These are phyloP conservation scores for Manis javanica DNA, from an alignment of 2,797 vertebrate species.

Conservation along the genomic window DNA sequence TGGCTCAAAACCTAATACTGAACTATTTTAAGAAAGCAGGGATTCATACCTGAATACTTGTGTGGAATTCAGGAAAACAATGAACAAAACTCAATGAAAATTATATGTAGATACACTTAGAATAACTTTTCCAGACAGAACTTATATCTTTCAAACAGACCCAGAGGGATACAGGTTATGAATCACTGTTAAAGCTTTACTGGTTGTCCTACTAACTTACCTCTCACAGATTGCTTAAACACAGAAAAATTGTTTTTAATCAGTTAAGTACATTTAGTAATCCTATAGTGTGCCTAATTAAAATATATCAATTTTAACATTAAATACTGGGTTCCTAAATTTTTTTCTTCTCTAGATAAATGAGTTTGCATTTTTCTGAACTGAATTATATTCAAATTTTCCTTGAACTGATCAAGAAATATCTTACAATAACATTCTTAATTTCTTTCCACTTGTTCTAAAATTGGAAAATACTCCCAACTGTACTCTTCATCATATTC, in stretches of 20 bases:
- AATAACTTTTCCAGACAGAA: slow-evolving; percentile 4
- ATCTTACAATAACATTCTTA: not conserved
- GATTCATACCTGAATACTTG: not conserved
- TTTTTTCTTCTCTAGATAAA: not conserved
- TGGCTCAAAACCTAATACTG: not conserved
- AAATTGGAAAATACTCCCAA: slow-evolving; percentile 17
- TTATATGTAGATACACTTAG: not conserved
- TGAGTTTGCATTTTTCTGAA: not conserved
- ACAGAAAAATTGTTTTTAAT: not conserved
- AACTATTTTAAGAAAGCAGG: not conserved
- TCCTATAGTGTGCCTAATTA: not conserved
- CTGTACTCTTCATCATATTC: not conserved
- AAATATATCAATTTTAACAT: not conserved
- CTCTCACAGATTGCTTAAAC: not conserved
- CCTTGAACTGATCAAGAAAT: not conserved
- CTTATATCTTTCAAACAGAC: not conserved
- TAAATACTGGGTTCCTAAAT: not conserved
- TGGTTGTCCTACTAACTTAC: not conserved
- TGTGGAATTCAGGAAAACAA: not conserved
- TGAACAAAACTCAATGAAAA: not conserved
- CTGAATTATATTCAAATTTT: not conserved
- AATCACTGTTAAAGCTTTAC: not conserved
- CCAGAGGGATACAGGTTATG: not conserved
- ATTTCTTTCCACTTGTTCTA: not conserved
- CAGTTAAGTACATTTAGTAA: not conserved